Percentiles rank a stretch among this genome's conserved stretches.
Evolutionary conservation across 2,888 invertebrate genomes (phyloP).

Genomic region (Hydrotaea diabolus): DNA sequence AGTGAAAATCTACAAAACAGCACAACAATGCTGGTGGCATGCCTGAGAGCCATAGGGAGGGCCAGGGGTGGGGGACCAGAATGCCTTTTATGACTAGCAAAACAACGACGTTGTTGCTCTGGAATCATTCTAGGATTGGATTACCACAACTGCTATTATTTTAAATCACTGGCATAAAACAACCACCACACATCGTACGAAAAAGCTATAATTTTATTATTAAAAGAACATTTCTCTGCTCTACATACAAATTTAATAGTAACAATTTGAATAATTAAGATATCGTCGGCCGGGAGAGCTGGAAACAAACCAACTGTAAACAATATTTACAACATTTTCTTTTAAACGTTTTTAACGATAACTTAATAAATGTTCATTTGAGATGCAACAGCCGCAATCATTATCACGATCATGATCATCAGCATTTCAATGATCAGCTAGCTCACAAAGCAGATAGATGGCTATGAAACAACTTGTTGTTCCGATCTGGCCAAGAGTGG

Average conservation of each 20-base stretch:
- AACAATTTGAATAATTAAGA: constrained; percentile 33
- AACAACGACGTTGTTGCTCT: neutral
- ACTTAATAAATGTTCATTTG: constrained; percentile 3
- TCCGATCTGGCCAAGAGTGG: neutral
- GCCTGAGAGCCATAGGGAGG: too few species aligned
- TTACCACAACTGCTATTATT: constrained; percentile 34
- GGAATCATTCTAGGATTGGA: constrained; percentile 19
- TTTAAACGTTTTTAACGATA: neutral
- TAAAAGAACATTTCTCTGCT: constrained; percentile 62
- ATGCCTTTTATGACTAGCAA: neutral
- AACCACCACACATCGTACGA: neutral
- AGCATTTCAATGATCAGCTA: neutral
- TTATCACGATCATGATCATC: neutral
- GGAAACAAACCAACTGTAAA: constrained; percentile 8
- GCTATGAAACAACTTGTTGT: neutral
- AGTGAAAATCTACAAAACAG: constrained; percentile 17
- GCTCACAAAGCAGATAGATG: neutral
- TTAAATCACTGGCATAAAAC: constrained; percentile 18
- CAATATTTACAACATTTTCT: constrained; percentile 11
- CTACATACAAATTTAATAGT: constrained; percentile 57
- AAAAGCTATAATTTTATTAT: constrained; percentile 45
- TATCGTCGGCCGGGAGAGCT: too few species aligned
- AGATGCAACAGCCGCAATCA: neutral
- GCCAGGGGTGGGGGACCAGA: too few species aligned
- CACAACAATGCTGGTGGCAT: neutral